Conservation (phyloP, 92 coral and sea anemone species). For the Epizoanthus fatuus region DNA sequence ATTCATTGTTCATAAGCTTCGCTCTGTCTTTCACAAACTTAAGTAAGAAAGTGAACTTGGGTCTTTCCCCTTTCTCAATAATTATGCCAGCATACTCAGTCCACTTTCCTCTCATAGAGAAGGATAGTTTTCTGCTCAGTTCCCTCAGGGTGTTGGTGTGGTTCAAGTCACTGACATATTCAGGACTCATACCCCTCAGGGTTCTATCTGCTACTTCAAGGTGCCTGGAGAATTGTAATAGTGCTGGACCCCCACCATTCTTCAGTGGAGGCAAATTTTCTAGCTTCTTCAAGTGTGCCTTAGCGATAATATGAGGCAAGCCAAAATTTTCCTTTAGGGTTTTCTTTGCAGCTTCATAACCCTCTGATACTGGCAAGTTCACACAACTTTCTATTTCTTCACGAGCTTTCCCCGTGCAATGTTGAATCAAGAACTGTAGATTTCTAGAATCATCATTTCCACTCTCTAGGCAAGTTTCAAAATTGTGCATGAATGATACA, state of each 20-base stretch:
- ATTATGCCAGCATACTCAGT: constrained; percentile 50
- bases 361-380: constrained; percentile 51
- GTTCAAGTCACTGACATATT: no score
- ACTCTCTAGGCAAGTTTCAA: constrained; percentile 10
- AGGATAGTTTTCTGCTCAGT: constrained; percentile 42
- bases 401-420: constrained; percentile 31
- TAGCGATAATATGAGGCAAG: no score
- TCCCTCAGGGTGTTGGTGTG: constrained; percentile 44
- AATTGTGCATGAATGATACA: no score
- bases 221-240: constrained; percentile 21
- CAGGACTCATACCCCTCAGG: constrained; percentile 26
- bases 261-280: constrained; percentile 23
- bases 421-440: constrained; percentile 17
- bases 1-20: constrained; percentile 2
- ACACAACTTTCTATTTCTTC: constrained; percentile 54
- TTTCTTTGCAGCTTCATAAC: constrained; percentile 30
- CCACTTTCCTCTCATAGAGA: constrained; percentile 56
- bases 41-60: constrained; percentile 32
- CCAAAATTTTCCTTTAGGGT: no score
- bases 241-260: constrained; percentile 17
- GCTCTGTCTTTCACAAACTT: background rate
- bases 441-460: constrained; percentile 32
- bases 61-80: constrained; percentile 23
- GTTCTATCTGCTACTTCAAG: background rate
- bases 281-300: constrained; percentile 35